These are phyloP conservation scores for Rhabdomys dilectus DNA, from an alignment of 2,113 vertebrate genomes.

Conservation along the genomic window DNA sequence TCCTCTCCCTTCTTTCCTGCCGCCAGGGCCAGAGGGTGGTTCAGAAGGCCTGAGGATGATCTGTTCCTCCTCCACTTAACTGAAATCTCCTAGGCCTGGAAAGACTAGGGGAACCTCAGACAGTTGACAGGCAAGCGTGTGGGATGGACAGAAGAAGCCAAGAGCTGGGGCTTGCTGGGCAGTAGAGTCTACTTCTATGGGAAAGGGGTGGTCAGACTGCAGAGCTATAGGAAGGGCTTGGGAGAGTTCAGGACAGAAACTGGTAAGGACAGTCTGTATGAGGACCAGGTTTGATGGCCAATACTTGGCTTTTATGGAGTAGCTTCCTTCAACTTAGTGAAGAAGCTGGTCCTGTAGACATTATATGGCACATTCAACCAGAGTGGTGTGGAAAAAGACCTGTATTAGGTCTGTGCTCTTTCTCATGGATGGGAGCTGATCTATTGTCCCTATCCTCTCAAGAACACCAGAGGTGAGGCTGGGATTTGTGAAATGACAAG, in stretches of 20 bases:
- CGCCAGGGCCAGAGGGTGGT: background rate
- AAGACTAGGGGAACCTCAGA: background rate
- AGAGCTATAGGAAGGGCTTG: background rate
- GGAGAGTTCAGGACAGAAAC: background rate
- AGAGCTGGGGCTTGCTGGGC: background rate
- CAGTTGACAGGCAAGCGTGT: background rate
- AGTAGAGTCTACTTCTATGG: background rate
- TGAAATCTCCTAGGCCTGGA: background rate
- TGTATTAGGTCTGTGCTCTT: background rate
- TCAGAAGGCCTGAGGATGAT: background rate
- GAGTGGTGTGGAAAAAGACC: background rate
- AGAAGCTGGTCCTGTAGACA: background rate
- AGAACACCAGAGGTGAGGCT: background rate
- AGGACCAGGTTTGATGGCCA: fast-evolving
- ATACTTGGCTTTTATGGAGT: background rate
- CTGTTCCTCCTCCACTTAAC: background rate
- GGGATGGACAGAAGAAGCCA: background rate
- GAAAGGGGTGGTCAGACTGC: background rate
- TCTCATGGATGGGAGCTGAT: background rate
- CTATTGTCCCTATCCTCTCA: background rate
- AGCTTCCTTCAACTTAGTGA: fast-evolving
- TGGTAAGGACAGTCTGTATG: background rate
- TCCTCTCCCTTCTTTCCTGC: no score
- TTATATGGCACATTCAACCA: background rate
- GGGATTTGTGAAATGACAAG: background rate